Percentiles rank a stretch among this genome's conserved stretches.
Evolutionary conservation across 2,888 invertebrate genomes (phyloP).

Genomic region (Dryocosmus kuriphilus): DNA sequence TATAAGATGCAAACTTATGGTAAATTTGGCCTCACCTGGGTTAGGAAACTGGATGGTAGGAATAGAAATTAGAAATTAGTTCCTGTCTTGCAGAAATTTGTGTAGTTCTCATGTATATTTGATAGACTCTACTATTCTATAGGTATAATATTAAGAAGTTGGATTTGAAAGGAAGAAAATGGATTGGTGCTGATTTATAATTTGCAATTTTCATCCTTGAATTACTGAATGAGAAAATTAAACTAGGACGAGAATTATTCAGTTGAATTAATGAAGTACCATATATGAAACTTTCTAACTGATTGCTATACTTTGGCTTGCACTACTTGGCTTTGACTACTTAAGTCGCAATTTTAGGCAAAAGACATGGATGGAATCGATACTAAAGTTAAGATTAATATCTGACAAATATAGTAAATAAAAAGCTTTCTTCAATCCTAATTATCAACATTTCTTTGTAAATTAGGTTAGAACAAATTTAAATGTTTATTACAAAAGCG

Average conservation of each 20-base stretch:
- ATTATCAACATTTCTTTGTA: too few species aligned
- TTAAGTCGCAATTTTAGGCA: not conserved
- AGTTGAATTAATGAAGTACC: not conserved
- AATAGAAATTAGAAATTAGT: slow-evolving; percentile 19
- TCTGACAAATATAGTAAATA: not conserved
- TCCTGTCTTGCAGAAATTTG: not conserved
- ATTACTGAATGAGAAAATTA: not conserved
- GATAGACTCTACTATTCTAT: not conserved
- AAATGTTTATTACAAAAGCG: too few species aligned
- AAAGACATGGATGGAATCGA: not conserved
- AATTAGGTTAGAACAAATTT: too few species aligned
- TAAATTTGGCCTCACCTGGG: not conserved
- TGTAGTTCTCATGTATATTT: not conserved
- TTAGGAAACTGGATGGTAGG: not conserved
- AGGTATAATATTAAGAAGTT: not conserved
- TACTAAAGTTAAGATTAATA: not conserved
- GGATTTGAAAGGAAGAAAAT: not conserved
- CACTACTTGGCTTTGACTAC: not conserved
- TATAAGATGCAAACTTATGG: not conserved
- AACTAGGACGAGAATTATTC: not conserved
- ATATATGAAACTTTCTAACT: not conserved
- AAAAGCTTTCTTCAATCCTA: not conserved
- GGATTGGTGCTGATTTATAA: slow-evolving; percentile 1
- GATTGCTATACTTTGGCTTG: not conserved
- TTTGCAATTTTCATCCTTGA: slow-evolving; percentile 16